Percentiles rank a stretch among this genome's conserved stretches.
These are phyloP conservation scores for Priocnemis perturbator DNA, from an alignment of 2,888 invertebrate species.

Conservation along the genomic window DNA sequence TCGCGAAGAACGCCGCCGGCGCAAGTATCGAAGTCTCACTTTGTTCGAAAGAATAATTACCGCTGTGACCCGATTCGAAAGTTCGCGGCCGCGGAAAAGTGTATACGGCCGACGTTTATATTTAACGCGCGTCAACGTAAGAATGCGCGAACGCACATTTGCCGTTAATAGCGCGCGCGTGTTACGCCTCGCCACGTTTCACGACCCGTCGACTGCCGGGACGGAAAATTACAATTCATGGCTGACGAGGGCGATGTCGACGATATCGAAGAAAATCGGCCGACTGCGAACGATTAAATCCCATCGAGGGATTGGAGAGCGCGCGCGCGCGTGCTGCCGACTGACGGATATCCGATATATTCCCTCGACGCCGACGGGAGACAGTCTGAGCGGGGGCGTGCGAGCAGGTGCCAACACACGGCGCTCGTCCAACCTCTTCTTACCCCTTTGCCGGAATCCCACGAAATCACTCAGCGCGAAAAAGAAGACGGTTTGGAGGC, in stretches of 20 bases:
- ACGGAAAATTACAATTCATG: too few species aligned
- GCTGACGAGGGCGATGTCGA: too few species aligned
- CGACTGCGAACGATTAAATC: constrained; percentile 24
- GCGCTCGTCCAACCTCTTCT: not conserved
- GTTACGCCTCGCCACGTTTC: not conserved
- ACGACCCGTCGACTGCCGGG: not conserved
- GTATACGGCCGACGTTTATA: not conserved
- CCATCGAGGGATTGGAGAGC: constrained; percentile 20
- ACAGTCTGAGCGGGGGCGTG: not conserved
- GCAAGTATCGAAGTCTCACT: not conserved
- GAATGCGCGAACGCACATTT: too few species aligned
- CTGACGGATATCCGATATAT: constrained; percentile 31
- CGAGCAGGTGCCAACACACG: constrained; percentile 14
- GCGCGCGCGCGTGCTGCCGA: constrained; percentile 15
- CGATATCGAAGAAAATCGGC: too few species aligned
- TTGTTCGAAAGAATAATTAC: constrained; percentile 30
- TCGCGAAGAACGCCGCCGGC: too few species aligned
- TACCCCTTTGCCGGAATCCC: not conserved
- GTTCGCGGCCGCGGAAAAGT: too few species aligned
- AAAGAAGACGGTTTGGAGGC: not conserved
- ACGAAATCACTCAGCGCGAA: not conserved
- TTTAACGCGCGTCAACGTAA: not conserved
- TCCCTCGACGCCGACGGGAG: not conserved
- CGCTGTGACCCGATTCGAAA: constrained; percentile 35
- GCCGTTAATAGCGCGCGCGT: too few species aligned